phyloP scores from a whole-genome alignment of 2,797 vertebrate genomes.

The Potorous gilbertii region DNA sequence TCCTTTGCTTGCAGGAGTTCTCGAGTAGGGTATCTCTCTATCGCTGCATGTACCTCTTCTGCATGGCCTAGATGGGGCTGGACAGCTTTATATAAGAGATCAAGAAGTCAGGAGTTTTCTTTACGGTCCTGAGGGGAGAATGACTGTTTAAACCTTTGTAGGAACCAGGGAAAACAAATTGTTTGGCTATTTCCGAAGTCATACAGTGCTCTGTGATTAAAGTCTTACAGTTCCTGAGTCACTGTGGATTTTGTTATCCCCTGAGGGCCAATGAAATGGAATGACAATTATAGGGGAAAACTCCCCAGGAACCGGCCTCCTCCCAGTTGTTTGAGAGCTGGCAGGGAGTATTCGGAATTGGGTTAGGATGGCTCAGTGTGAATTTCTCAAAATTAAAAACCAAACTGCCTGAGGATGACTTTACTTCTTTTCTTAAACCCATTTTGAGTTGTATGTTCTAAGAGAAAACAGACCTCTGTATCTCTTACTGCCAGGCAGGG shows the following conservation, averaged over 20 bases:
- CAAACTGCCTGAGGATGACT: not conserved
- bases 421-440: not conserved
- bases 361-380: not conserved
- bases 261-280: not conserved
- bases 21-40: not conserved
- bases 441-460: not conserved
- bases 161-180: not conserved
- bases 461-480: not conserved
- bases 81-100: not conserved
- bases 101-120: not conserved
- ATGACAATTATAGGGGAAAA: not conserved
- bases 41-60: not conserved
- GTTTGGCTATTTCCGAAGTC: not conserved
- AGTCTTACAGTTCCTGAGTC: not conserved
- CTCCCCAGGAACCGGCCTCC: not conserved
- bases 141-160: not conserved
- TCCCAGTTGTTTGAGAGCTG: constrained; percentile 27
- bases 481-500: not conserved
- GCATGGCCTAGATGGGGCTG: not conserved
- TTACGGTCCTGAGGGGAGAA: not conserved
- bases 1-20: not conserved
- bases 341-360: not conserved
- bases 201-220: not conserved
- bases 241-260: not conserved
- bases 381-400: not conserved